Percentiles rank a stretch among this genome's conserved stretches.
These are phyloP conservation scores for Malthinus flaveolus DNA, from an alignment of 2,888 invertebrate genomes.

Conservation along the genomic window DNA sequence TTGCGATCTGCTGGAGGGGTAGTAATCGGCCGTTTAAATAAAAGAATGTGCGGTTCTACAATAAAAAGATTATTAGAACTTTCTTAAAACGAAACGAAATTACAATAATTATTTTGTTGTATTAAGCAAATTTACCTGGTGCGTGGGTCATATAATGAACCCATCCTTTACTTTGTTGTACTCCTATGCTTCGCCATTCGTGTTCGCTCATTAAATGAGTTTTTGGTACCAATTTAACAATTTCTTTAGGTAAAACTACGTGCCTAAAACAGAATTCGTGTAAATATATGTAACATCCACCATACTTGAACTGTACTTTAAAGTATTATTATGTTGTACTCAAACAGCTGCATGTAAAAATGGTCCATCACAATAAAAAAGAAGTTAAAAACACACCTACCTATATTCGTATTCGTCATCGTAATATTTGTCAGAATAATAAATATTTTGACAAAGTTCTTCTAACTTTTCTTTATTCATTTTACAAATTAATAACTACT, in stretches of 20 bases:
- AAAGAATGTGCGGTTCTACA: slow-evolving; percentile 87
- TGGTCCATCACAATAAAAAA: background rate
- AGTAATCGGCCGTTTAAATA: slow-evolving; percentile 77
- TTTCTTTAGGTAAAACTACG: slow-evolving; percentile 91
- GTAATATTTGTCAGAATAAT: slow-evolving; percentile 91
- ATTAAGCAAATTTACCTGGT: slow-evolving; percentile 67
- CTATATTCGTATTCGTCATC: slow-evolving; percentile 92
- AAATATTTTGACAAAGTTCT: slow-evolving; percentile 70
- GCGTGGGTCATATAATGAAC: slow-evolving; percentile 95
- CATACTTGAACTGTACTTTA: no score
- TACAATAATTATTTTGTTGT: background rate
- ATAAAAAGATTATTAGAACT: slow-evolving; percentile 38
- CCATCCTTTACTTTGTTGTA: slow-evolving; percentile 97
- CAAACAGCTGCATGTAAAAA: slow-evolving; percentile 6
- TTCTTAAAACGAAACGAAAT: slow-evolving; percentile 19
- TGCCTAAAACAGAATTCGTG: slow-evolving; percentile 64
- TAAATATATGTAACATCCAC: no score
- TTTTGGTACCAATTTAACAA: slow-evolving; percentile 87
- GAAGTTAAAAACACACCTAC: slow-evolving; percentile 58
- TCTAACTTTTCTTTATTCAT: slow-evolving; percentile 44
- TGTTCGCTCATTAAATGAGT: slow-evolving; percentile 91
- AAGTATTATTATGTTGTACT: slow-evolving; percentile 23
- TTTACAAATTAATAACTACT: background rate
- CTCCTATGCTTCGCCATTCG: slow-evolving; percentile 94
- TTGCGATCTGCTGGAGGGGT: slow-evolving; percentile 50